A percentile compares a stretch with the other conserved stretches of the same genome.
These are phyloP conservation scores for Trogon surrucura DNA, from an alignment of 2,113 vertebrate species.

Conservation along the genomic window DNA sequence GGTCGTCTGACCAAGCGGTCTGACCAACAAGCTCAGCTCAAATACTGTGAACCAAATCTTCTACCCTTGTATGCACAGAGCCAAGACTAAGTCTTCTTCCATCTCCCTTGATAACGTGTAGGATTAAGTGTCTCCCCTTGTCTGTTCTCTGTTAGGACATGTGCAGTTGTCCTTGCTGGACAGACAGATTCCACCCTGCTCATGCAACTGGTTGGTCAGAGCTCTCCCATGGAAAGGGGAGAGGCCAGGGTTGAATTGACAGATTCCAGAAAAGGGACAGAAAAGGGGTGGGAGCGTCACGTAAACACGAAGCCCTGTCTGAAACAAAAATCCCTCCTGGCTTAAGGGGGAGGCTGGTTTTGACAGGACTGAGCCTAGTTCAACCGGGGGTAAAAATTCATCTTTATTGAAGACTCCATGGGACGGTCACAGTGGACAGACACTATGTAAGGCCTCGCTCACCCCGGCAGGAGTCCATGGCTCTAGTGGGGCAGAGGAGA, in stretches of 20 bases:
- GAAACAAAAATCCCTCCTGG: neutral
- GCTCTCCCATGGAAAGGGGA: neutral
- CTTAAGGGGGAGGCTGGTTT: neutral
- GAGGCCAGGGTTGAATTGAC: neutral
- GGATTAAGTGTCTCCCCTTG: neutral
- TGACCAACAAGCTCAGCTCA: neutral
- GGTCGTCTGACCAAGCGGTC: neutral
- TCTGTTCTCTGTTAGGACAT: neutral
- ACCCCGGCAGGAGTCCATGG: neutral
- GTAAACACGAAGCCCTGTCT: neutral
- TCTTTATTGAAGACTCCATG: constrained; percentile 49
- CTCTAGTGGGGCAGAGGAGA: neutral
- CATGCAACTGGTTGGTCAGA: neutral
- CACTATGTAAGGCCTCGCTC: constrained; percentile 21
- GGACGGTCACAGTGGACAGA: constrained; percentile 45
- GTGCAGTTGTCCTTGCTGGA: neutral
- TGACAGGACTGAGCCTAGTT: neutral
- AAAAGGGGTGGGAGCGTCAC: neutral
- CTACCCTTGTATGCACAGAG: neutral
- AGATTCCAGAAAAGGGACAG: neutral
- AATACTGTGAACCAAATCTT: neutral
- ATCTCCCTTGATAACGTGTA: neutral
- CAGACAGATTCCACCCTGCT: neutral
- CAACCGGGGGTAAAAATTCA: neutral
- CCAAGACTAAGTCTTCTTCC: neutral